phyloP scores from a whole-genome alignment of 2,888 invertebrate species.

The Chrysomela aeneicollis region DNA sequence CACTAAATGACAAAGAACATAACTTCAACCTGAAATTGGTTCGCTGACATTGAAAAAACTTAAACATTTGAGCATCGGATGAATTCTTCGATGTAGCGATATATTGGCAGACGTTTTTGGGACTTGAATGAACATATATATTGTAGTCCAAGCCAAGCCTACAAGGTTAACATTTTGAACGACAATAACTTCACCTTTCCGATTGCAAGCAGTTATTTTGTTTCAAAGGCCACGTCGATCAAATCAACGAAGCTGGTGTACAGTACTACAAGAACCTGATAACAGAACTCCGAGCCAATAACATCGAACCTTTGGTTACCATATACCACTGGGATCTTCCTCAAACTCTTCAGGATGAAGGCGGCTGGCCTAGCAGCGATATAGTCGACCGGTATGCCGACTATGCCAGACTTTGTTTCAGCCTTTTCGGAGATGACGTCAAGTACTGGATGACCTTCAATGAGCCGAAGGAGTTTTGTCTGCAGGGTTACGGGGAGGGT shows the following conservation, averaged over 20 bases:
- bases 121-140: too few relatives aligned
- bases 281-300: constrained; percentile 60
- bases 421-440: constrained; percentile 44
- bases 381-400: constrained; percentile 42
- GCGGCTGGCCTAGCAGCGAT: constrained; percentile 42
- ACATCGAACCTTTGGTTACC: constrained; percentile 66
- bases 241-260: constrained; percentile 74
- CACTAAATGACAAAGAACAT: too few relatives aligned
- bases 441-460: constrained; percentile 49
- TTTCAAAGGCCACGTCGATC: constrained; percentile 68
- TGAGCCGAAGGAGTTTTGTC: constrained; percentile 43
- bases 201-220: too few relatives aligned
- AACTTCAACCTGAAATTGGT: too few relatives aligned
- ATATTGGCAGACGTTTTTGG: too few relatives aligned
- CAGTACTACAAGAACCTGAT: constrained; percentile 51
- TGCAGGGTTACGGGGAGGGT: constrained; percentile 32
- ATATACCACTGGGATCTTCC: constrained; percentile 67
- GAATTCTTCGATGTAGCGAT: too few relatives aligned
- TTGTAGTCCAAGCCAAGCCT: too few relatives aligned
- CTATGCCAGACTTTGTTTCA: constrained; percentile 45
- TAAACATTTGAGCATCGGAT: too few relatives aligned
- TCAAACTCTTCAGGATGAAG: constrained; percentile 49
- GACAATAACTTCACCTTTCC: too few relatives aligned
- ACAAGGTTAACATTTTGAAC: background rate
- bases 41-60: too few relatives aligned